These are phyloP conservation scores for Balaenoptera acutorostrata DNA, from an alignment of 2,113 vertebrate species.

Conservation along the genomic window DNA sequence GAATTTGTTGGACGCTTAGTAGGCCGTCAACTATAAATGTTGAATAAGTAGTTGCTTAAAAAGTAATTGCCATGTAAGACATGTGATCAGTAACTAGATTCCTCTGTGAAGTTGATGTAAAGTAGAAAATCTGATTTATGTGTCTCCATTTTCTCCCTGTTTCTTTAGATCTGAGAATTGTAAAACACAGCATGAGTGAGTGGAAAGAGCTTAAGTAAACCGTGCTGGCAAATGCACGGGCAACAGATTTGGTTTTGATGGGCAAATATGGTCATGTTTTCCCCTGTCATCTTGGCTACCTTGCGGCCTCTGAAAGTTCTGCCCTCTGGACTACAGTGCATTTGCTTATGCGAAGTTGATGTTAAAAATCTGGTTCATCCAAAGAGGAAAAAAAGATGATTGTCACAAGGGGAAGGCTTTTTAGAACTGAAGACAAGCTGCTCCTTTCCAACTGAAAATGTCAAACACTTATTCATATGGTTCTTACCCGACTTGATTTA, in stretches of 20 bases:
- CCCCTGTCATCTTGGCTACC: background rate
- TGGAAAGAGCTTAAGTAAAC: background rate
- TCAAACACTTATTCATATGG: constrained; percentile 55
- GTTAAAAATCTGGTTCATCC: constrained; percentile 53
- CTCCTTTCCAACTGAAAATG: constrained; percentile 59
- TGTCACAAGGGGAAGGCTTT: constrained; percentile 41
- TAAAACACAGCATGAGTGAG: background rate
- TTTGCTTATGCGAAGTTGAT: constrained; percentile 53
- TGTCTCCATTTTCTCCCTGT: background rate
- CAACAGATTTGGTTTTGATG: constrained; percentile 20
- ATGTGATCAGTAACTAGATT: background rate
- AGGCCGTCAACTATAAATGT: background rate
- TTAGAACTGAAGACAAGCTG: constrained; percentile 47
- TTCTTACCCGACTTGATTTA: constrained; percentile 58
- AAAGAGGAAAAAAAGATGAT: constrained; percentile 33
- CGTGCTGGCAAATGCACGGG: background rate
- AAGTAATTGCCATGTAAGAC: background rate
- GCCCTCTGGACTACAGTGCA: constrained; percentile 1
- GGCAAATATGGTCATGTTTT: constrained; percentile 4
- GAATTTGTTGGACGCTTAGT: background rate
- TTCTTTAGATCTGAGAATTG: background rate
- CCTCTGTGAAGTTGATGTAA: background rate
- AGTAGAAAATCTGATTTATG: background rate
- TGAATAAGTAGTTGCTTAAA: background rate
- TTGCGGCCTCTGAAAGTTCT: background rate